These are phyloP conservation scores for Morpho achilles DNA, from an alignment of 2,888 invertebrate species.

Conservation along the genomic window DNA sequence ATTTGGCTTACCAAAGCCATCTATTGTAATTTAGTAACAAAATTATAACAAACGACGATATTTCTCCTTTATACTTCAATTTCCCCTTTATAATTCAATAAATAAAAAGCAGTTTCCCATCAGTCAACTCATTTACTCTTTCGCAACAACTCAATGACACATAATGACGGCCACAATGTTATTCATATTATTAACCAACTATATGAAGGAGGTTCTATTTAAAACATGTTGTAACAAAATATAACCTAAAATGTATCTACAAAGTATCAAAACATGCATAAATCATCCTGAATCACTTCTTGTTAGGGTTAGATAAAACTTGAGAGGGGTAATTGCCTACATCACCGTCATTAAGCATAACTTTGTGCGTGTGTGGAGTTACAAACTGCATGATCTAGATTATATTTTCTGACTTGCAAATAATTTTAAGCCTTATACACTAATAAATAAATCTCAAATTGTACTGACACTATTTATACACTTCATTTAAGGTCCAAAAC, in stretches of 20 bases:
- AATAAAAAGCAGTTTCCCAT: no score
- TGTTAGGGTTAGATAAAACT: constrained; percentile 20
- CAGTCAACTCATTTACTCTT: no score
- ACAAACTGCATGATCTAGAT: constrained; percentile 13
- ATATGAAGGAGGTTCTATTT: no score
- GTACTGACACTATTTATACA: background rate
- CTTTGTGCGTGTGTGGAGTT: constrained; percentile 18
- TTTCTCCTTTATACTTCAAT: no score
- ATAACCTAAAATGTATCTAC: background rate
- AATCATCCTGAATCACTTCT: constrained; percentile 11
- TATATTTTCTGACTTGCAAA: background rate
- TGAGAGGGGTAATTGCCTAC: constrained; percentile 13
- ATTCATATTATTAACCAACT: no score
- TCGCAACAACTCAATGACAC: no score
- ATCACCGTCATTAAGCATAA: constrained; percentile 20
- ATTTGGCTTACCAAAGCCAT: no score
- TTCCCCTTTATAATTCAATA: no score
- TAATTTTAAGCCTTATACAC: constrained; percentile 1
- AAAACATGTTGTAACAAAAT: no score
- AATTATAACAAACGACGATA: no score
- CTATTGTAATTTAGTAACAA: no score
- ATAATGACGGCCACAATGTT: no score
- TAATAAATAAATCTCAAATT: constrained; percentile 8
- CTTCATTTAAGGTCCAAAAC: constrained; percentile 5
- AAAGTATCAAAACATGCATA: constrained; percentile 3